These are phyloP conservation scores for Euura saliciscinereae DNA, from an alignment of 1,140 invertebrate genomes.

Conservation along the genomic window DNA sequence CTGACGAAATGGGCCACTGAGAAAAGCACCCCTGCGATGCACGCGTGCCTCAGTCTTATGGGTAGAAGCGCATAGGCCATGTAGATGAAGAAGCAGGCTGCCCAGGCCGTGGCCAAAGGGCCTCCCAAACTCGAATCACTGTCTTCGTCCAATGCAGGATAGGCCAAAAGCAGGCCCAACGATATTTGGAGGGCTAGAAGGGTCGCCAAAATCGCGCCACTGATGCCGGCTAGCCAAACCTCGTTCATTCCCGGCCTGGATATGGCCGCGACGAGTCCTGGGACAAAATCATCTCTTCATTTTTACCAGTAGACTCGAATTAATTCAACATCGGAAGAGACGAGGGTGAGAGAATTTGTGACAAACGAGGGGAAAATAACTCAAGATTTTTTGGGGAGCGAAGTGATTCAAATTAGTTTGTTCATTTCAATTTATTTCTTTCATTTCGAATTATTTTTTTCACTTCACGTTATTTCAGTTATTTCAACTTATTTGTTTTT, in stretches of 20 bases:
- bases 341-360: background rate
- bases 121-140: slow-evolving; percentile 35
- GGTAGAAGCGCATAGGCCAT: slow-evolving; percentile 88
- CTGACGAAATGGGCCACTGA: slow-evolving; percentile 70
- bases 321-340: too few relatives aligned
- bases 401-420: too few relatives aligned
- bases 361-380: too few relatives aligned
- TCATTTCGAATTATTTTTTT: too few relatives aligned
- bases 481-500: too few relatives aligned
- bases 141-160: slow-evolving; percentile 20
- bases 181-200: slow-evolving; percentile 71
- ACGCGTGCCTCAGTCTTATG: slow-evolving; percentile 79
- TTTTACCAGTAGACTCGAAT: too few relatives aligned
- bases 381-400: too few relatives aligned
- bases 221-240: slow-evolving; percentile 82
- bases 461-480: too few relatives aligned
- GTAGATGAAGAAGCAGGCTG: slow-evolving; percentile 82
- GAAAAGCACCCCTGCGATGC: slow-evolving; percentile 73
- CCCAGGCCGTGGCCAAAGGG: slow-evolving; percentile 66
- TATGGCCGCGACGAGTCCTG: slow-evolving; percentile 76
- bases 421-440: too few relatives aligned
- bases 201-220: slow-evolving; percentile 78
- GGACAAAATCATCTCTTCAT: slow-evolving; percentile 22
- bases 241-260: slow-evolving; percentile 86
- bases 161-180: slow-evolving; percentile 57